Percentiles rank a stretch among this genome's conserved stretches.
Conservation (phyloP, 30 jellyfish, hydroid and myxozoan genomes). For the Morbakka virulenta region DNA sequence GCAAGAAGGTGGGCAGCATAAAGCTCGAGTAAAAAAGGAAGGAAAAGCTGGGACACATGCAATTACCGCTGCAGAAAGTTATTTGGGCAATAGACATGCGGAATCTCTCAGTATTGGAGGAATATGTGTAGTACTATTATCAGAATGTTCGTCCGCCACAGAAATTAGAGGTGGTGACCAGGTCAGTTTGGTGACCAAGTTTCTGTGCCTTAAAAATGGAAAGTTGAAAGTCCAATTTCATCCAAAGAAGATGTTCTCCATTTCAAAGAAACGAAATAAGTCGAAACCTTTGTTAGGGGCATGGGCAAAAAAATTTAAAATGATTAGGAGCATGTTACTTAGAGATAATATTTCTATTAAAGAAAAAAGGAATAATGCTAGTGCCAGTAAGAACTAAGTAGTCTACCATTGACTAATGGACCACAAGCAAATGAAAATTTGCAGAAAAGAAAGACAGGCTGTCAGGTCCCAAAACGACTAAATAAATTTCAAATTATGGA, state of each 20-base stretch:
- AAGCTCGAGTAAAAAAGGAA: not conserved
- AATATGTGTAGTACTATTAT: not conserved
- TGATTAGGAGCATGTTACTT: not conserved
- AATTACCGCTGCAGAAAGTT: not conserved
- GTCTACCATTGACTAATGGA: no score
- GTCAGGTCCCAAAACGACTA: not conserved
- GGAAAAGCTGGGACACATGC: not conserved
- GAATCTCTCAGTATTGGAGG: not conserved
- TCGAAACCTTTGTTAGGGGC: slow-evolving; percentile 4
- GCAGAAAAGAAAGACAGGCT: not conserved
- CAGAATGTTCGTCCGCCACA: not conserved
- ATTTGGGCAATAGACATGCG: not conserved
- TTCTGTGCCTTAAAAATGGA: no score
- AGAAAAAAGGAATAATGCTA: no score
- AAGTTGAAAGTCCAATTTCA: not conserved
- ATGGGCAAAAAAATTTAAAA: not conserved
- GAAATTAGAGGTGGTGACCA: not conserved
- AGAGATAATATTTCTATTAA: not conserved
- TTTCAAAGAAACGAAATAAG: not conserved
- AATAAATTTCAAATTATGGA: not conserved
- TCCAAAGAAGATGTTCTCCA: slow-evolving; percentile 1
- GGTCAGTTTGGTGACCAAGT: no score
- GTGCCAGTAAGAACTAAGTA: no score
- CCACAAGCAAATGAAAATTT: not conserved
- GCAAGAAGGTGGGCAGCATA: not conserved